Evolutionary conservation across 2,797 vertebrate species (phyloP).

Genomic region (Neosilurus mollespiculum): DNA sequence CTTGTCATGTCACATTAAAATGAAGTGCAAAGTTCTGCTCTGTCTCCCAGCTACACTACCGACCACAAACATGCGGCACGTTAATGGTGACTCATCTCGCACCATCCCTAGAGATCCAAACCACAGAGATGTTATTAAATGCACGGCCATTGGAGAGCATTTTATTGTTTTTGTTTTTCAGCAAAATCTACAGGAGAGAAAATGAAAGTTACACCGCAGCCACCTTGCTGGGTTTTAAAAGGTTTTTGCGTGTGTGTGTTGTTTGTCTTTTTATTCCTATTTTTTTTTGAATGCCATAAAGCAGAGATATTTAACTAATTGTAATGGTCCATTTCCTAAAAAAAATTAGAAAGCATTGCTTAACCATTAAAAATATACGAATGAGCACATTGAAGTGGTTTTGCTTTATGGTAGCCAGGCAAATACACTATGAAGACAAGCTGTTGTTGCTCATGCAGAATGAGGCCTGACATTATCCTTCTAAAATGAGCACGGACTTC

Average conservation of each 20-base stretch:
- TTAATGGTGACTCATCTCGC: neutral
- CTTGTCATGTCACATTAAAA: constrained; percentile 17
- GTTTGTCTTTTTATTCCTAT: neutral
- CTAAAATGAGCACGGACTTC: too few species aligned
- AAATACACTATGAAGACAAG: too few species aligned
- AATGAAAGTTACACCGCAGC: neutral
- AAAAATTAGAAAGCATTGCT: too few species aligned
- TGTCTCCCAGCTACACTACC: neutral
- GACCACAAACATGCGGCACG: neutral
- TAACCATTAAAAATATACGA: too few species aligned
- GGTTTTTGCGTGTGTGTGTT: neutral
- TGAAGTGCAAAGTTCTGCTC: neutral
- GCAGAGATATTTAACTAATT: neutral
- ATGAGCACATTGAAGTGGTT: neutral
- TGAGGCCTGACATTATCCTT: too few species aligned
- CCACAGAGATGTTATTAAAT: constrained; percentile 7
- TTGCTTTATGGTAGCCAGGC: neutral
- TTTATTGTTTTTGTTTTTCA: neutral
- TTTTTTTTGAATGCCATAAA: neutral
- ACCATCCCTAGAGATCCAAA: neutral
- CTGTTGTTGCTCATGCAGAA: too few species aligned
- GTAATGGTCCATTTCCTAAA: neutral
- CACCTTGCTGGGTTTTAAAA: neutral
- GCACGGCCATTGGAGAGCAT: neutral
- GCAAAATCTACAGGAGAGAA: neutral